A percentile compares a stretch with the other conserved stretches of the same genome.
Conservation (phyloP, 2,113 vertebrate genomes). For the Calyptommatus sinebrachiatus region DNA sequence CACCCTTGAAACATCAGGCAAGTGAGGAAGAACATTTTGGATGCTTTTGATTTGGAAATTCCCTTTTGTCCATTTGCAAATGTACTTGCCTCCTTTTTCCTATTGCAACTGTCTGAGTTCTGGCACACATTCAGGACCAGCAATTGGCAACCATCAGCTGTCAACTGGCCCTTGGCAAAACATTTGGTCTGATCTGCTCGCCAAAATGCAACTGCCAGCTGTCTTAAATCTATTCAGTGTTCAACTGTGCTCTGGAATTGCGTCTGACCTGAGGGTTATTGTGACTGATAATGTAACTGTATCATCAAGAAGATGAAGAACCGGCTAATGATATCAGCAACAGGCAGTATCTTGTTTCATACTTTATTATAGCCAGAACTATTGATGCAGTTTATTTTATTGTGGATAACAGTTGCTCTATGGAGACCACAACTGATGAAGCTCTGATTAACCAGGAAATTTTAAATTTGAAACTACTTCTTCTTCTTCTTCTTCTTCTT, state of each 20-base stretch:
- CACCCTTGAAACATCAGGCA: constrained; percentile 59
- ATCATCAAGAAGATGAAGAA: constrained; percentile 6
- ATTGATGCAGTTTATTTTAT: background rate
- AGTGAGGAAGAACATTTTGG: constrained; percentile 37
- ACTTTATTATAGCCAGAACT: background rate
- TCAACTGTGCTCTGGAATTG: constrained; percentile 44
- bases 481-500: no score
- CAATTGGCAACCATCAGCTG: constrained; percentile 44
- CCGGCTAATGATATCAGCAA: background rate
- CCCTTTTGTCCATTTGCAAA: constrained; percentile 37
- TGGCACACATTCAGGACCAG: constrained; percentile 42
- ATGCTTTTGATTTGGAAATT: constrained; percentile 9
- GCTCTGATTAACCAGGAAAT: background rate
- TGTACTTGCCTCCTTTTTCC: constrained; percentile 54
- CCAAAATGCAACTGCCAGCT: constrained; percentile 11
- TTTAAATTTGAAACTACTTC: background rate
- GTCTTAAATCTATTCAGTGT: constrained; percentile 23
- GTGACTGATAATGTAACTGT: constrained; percentile 16
- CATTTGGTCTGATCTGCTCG: constrained; percentile 46
- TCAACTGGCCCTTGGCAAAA: constrained; percentile 54
- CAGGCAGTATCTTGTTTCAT: background rate
- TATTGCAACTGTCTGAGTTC: constrained; percentile 21
- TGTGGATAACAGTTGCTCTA: background rate
- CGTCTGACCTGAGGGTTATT: constrained; percentile 15
- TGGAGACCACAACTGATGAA: background rate